Percentiles rank a stretch among this genome's conserved stretches.
Conservation (phyloP, 2,888 invertebrate genomes). For the Caradrina kadenii region DNA sequence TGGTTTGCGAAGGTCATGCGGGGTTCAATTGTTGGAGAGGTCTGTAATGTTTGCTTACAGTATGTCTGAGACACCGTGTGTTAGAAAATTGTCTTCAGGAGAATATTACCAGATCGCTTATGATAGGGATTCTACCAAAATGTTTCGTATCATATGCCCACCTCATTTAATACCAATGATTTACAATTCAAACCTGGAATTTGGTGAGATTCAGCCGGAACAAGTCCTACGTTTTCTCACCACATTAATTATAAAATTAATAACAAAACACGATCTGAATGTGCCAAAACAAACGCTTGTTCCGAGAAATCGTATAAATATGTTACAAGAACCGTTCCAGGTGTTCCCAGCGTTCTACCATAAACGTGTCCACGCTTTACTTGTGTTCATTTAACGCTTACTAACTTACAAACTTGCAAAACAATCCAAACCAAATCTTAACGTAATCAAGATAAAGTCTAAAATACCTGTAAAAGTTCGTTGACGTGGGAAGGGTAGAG, state of each 20-base stretch:
- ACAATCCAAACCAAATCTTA: conserved; percentile 45
- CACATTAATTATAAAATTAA: conserved; percentile 64
- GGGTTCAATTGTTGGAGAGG: background rate
- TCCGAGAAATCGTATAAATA: conserved; percentile 77
- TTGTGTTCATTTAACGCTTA: conserved; percentile 81
- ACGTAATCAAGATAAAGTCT: conserved; percentile 32
- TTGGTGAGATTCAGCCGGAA: conserved; percentile 23
- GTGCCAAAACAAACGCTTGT: conserved; percentile 64
- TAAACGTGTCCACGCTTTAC: conserved; percentile 82
- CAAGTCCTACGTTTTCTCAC: conserved; percentile 57
- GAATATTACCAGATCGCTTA: background rate
- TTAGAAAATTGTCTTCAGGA: background rate
- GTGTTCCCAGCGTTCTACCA: conserved; percentile 78
- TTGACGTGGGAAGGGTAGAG: conserved; percentile 77
- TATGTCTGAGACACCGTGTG: too few species aligned
- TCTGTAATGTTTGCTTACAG: too few species aligned
- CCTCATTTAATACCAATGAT: conserved; percentile 36
- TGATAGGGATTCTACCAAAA: background rate
- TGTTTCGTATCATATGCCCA: conserved; percentile 32
- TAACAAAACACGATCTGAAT: conserved; percentile 55
- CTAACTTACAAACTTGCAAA: conserved; percentile 56
- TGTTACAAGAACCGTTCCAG: conserved; percentile 76
- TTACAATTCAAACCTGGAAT: conserved; percentile 47
- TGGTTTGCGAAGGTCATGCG: conserved; percentile 29
- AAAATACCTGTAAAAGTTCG: conserved; percentile 29